Conservation (phyloP, 2,113 vertebrate species). For the Chrysemys picta region DNA sequence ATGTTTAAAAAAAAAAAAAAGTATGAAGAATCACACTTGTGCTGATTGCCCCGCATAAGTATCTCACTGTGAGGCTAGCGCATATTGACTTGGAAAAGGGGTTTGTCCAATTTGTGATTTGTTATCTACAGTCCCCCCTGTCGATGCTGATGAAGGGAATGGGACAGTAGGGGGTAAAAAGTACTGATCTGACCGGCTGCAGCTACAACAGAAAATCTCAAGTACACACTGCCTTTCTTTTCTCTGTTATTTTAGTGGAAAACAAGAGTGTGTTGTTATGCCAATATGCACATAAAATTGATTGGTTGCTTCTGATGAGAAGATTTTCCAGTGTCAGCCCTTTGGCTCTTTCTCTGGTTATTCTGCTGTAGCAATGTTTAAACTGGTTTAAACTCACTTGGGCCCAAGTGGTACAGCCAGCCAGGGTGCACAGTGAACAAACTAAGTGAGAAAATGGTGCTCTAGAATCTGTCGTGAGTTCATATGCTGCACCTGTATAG, state of each 20-base stretch:
- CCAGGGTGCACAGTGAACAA: too few relatives aligned
- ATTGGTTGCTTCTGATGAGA: background rate
- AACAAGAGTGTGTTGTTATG: background rate
- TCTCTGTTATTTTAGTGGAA: background rate
- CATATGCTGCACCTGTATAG: fast-evolving
- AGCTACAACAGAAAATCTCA: background rate
- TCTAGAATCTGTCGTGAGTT: background rate
- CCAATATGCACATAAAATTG: background rate
- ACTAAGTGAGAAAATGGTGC: background rate
- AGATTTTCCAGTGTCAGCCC: background rate
- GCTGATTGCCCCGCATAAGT: background rate
- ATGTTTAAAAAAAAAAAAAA: background rate
- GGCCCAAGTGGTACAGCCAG: background rate
- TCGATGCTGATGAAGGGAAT: background rate
- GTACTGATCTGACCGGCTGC: background rate
- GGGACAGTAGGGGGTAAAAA: background rate
- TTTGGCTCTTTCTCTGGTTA: background rate
- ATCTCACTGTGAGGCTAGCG: background rate
- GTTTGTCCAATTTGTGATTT: background rate
- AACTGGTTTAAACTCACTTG: background rate
- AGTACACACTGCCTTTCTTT: background rate
- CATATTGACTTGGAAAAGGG: background rate
- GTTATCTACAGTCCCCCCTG: background rate
- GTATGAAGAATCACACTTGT: background rate
- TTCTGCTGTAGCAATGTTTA: background rate